These are phyloP conservation scores for Enteromius afrohamiltoni DNA, from an alignment of 2,797 vertebrate genomes.

Conservation along the genomic window DNA sequence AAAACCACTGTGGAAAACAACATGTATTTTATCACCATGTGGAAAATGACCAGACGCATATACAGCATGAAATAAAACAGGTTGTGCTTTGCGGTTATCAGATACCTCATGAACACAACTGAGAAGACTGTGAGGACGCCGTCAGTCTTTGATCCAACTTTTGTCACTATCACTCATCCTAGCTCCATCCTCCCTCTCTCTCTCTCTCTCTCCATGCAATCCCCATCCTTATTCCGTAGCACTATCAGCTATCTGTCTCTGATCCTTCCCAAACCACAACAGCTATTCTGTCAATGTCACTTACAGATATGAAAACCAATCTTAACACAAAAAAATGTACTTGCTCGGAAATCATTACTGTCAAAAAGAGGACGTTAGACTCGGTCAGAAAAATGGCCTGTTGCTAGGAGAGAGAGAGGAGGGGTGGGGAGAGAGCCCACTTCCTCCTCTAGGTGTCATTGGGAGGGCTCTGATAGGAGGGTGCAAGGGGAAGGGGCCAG, in stretches of 20 bases:
- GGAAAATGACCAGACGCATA: slow-evolving; percentile 8
- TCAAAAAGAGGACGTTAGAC: slow-evolving; percentile 54
- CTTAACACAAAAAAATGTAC: slow-evolving; percentile 60
- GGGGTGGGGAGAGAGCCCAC: slow-evolving; percentile 59
- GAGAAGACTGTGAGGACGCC: background rate
- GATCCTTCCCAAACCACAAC: slow-evolving; percentile 56
- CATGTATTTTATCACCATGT: slow-evolving; percentile 42
- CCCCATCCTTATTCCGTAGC: slow-evolving; percentile 30
- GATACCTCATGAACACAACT: slow-evolving; percentile 9
- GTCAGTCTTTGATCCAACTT: slow-evolving; percentile 12
- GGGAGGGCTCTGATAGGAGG: slow-evolving; percentile 74
- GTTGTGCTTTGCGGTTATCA: slow-evolving; percentile 36
- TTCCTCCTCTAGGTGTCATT: slow-evolving; percentile 81
- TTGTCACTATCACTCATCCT: slow-evolving; percentile 35
- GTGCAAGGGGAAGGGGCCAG: slow-evolving; percentile 71
- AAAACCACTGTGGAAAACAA: slow-evolving; percentile 47
- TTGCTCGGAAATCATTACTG: slow-evolving; percentile 64
- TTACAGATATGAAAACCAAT: slow-evolving; percentile 66
- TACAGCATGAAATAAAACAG: slow-evolving; percentile 41
- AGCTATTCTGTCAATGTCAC: slow-evolving; percentile 63
- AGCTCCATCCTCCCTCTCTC: slow-evolving; percentile 27
- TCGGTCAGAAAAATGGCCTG: slow-evolving; percentile 65
- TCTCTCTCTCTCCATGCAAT: slow-evolving; percentile 28
- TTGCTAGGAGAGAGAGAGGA: slow-evolving; percentile 71
- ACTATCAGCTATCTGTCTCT: slow-evolving; percentile 56